Percentiles rank a stretch among this genome's conserved stretches.
Conservation (phyloP, 2,113 vertebrate species). For the Cyphotilapia sp. region DNA sequence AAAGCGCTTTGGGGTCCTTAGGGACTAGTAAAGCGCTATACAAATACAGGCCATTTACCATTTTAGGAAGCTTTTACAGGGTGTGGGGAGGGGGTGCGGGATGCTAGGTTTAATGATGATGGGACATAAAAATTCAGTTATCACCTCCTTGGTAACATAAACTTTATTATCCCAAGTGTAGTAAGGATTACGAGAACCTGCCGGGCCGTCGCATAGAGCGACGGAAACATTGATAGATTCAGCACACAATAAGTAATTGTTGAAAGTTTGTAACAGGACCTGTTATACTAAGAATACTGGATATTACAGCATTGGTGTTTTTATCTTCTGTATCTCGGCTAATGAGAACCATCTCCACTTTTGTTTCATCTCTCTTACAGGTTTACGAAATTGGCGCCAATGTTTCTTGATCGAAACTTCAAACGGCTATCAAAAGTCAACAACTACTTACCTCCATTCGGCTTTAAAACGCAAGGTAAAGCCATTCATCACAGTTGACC, state of each 20-base stretch:
- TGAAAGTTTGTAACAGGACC: neutral
- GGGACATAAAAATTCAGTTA: neutral
- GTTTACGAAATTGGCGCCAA: conserved; percentile 65
- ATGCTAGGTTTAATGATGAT: neutral
- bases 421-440: conserved; percentile 61
- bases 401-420: conserved; percentile 76
- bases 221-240: neutral
- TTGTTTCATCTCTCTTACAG: conserved; percentile 27
- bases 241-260: neutral
- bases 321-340: neutral
- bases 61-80: neutral
- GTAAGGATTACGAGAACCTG: neutral
- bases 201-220: fast-evolving
- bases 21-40: no score
- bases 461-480: conserved; percentile 77
- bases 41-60: no score
- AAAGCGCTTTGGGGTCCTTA: no score
- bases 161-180: neutral
- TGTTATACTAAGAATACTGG: neutral
- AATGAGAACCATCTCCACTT: neutral
- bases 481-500: neutral
- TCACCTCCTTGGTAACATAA: neutral
- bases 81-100: neutral
- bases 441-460: conserved; percentile 72
- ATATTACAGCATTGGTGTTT: neutral